A percentile compares a stretch with the other conserved stretches of the same genome.
These are phyloP conservation scores for Adelphocoris suturalis DNA, from an alignment of 2,888 invertebrate species.

Conservation along the genomic window DNA sequence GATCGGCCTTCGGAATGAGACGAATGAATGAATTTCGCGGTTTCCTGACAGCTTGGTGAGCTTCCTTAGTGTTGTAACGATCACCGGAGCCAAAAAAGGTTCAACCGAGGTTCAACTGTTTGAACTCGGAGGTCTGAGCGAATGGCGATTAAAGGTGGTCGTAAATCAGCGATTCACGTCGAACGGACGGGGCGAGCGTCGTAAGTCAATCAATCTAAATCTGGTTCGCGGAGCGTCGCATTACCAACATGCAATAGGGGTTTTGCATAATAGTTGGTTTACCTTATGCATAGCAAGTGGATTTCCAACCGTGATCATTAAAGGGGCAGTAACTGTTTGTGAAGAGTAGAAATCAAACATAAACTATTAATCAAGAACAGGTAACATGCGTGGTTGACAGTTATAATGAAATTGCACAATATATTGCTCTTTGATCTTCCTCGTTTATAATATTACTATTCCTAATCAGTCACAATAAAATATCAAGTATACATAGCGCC, in stretches of 20 bases:
- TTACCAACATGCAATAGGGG: background rate
- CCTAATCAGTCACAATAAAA: too few species aligned
- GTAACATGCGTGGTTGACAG: too few species aligned
- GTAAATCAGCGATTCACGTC: constrained; percentile 14
- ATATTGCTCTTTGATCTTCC: too few species aligned
- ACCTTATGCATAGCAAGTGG: background rate
- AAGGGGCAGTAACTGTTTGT: too few species aligned
- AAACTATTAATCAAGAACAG: too few species aligned
- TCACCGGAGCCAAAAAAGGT: background rate
- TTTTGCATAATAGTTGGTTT: background rate
- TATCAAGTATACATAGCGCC: too few species aligned
- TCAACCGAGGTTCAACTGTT: constrained; percentile 13
- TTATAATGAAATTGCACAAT: too few species aligned
- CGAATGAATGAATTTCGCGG: constrained; percentile 5
- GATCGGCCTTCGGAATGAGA: background rate
- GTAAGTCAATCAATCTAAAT: background rate
- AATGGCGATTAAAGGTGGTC: constrained; percentile 15
- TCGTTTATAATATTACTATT: too few species aligned
- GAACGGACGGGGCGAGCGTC: background rate
- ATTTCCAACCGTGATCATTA: too few species aligned
- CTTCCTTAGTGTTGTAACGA: constrained; percentile 19
- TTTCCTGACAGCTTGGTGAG: constrained; percentile 5
- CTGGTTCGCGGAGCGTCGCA: background rate
- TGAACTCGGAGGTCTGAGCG: background rate
- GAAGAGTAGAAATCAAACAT: too few species aligned